Evolutionary conservation across 2,113 vertebrate species (phyloP), one percentile per base, ranked within the genome.

Genomic region (Sinocyclocheilus anophthalmus): DNA sequence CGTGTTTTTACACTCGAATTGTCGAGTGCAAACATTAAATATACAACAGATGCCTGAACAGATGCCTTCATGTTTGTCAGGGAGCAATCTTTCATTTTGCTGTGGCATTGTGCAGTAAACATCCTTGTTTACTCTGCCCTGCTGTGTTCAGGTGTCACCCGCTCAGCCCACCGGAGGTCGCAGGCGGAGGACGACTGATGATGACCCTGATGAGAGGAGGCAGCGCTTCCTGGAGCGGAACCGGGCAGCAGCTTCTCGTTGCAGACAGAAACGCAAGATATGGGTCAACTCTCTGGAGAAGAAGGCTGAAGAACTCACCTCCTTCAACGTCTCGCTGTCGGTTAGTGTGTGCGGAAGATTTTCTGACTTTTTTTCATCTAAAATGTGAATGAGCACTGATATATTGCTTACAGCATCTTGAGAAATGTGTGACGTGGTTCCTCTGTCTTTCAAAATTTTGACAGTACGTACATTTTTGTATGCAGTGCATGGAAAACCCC

Each of bases 181-280:
- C 3, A 93, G 98, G 81, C 92, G 96, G 24, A 95, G 97, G 48
- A 96, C 96, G 0, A 83, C 93, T 4, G 97, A 98, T 20, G 97
- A 99, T 84, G 98, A 99, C 88, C 98, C 98, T 0, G 98, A 99
- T 37, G 98, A 99, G 75, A 94, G 98, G 5, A 93, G 98, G 79
- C 97, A 99, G 92, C 96, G 98, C 3, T 99, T 99, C 91, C 93
- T 99, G 75, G 98, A 99, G 92, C 94, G 98, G 86, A 99, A 99
- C 91, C 94, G 98, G 1, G 98, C 98, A 0, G 97, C 97, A 0
- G 98, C 97, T 0, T 99, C 98, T 0, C 97, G 97, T 69, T 99
- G 98, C 93, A 96, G 98, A 3, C 98, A 99, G 90, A 99, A 99
- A 8, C 95, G 98, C 90, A 99, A 99, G 86, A 88, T 98, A 11